Base-by-base conservation (phyloP, 2,113 vertebrate species). In the Martes martes region DNA sequence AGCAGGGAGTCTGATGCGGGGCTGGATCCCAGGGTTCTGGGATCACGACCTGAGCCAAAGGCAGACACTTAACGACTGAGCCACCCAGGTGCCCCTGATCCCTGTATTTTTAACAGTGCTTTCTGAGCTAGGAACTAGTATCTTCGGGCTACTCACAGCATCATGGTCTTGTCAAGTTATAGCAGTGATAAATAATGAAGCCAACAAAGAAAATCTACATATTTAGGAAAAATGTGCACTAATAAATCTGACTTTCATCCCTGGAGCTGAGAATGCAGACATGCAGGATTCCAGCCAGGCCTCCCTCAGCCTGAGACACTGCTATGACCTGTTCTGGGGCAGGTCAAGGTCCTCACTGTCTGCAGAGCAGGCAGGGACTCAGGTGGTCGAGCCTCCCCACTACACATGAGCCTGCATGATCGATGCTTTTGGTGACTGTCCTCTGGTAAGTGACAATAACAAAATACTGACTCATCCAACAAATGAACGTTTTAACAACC, bases 391-490 rank as follows among this genome's bases (percentile, higher is more conserved):
- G 61, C 13, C 28, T 23, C 26, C n/a, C 39, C 67, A 39, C 8
- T 10, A 61, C 26, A 61, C 78, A 84, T 16, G 26, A 83, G 63
- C 47, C 52, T 16, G 13, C 16, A 63, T 28, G 39, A 31, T 45
- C 28, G 67, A 84, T n/a, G 21, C 88, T 86, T 84, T 65, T 82
- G 82, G 78, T 52, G 91, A 67, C 13, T 57, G 18, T 91, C 82
- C 95, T 94, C 84, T 73, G 76, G 39, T 69, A 91, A 91, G 45
- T 69, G 73, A 57, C 69, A 95, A 50, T 45, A 93, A 89, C 50
- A 85, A 96, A 97, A 95, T 76, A 93, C 89, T 83, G 92, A 93
- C 85, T 84, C 89, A 95, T 82, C 89, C 86, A 95, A 86, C 89
- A 93, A 96, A 93, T 65, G 95, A 94, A 69, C 6, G n/a, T 84